phyloP scores from a whole-genome alignment of 1,140 invertebrate species.

The Drosophila kurseongensis region DNA sequence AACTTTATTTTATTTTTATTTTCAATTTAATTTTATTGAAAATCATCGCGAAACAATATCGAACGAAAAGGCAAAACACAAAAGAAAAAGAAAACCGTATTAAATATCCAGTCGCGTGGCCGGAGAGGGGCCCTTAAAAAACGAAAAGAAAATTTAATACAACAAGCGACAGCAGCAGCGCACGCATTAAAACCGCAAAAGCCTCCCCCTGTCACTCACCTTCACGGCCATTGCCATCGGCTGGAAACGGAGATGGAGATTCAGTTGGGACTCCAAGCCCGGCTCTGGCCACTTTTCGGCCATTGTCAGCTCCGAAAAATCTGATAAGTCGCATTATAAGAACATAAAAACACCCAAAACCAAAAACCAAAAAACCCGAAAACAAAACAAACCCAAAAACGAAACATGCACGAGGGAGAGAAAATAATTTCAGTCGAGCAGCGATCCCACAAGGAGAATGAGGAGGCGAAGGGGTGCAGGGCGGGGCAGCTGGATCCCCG shows the following conservation, averaged over 20 bases:
- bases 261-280: neutral
- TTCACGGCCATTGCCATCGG: slow-evolving; percentile 69
- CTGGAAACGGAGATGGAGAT: slow-evolving; percentile 4
- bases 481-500: slow-evolving; percentile 10
- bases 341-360: slow-evolving; percentile 82
- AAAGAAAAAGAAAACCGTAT: slow-evolving; percentile 43
- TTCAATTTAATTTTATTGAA: slow-evolving; percentile 83
- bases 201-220: slow-evolving; percentile 51
- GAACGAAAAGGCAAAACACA: slow-evolving; percentile 1
- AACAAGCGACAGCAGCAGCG: slow-evolving; percentile 50
- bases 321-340: slow-evolving; percentile 83
- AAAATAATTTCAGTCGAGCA: slow-evolving; percentile 68
- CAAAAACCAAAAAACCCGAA: slow-evolving; percentile 56
- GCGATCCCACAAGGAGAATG: slow-evolving; percentile 18
- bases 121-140: slow-evolving; percentile 45
- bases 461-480: neutral
- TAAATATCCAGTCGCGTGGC: slow-evolving; percentile 70
- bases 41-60: slow-evolving; percentile 65
- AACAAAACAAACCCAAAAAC: slow-evolving; percentile 61
- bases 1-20: slow-evolving; percentile 84
- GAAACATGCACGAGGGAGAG: slow-evolving; percentile 74
- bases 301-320: slow-evolving; percentile 80
- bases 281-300: slow-evolving; percentile 69
- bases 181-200: slow-evolving; percentile 73
- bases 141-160: slow-evolving; percentile 66